Percentiles rank a stretch among this genome's conserved stretches.
These are phyloP conservation scores for Luffia ferchaultella DNA, from an alignment of 2,888 invertebrate species.

Conservation along the genomic window DNA sequence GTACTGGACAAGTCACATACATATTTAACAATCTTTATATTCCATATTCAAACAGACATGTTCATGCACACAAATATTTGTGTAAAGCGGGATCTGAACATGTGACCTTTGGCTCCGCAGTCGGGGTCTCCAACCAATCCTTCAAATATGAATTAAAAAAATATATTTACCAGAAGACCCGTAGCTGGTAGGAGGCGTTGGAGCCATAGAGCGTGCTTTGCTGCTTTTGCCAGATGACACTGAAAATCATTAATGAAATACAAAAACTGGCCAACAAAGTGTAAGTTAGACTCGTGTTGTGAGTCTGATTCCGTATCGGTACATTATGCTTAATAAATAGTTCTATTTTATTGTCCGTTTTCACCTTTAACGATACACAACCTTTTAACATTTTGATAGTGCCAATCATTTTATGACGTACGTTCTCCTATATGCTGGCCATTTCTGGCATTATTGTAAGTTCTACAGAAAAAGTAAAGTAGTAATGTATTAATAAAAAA, in stretches of 20 bases:
- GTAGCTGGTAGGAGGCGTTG: slow-evolving; percentile 23
- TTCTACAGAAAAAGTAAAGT: no score
- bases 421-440: not conserved
- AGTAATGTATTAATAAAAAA: no score
- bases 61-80: no score
- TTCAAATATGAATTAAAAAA: slow-evolving; percentile 1
- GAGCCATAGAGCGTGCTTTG: slow-evolving; percentile 41
- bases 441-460: not conserved
- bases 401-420: not conserved
- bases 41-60: no score
- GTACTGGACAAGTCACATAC: no score
- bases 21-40: no score
- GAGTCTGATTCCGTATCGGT: no score
- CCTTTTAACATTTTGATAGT: not conserved
- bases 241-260: slow-evolving; percentile 19
- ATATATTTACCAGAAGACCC: slow-evolving; percentile 21
- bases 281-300: not conserved
- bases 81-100: no score
- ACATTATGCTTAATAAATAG: not conserved
- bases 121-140: no score
- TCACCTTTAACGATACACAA: not conserved
- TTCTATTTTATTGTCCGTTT: no score
- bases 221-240: slow-evolving; percentile 48
- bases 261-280: not conserved
- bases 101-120: no score